These are phyloP conservation scores for Philotrypesis tridentata DNA, from an alignment of 1,140 invertebrate species.

Conservation along the genomic window DNA sequence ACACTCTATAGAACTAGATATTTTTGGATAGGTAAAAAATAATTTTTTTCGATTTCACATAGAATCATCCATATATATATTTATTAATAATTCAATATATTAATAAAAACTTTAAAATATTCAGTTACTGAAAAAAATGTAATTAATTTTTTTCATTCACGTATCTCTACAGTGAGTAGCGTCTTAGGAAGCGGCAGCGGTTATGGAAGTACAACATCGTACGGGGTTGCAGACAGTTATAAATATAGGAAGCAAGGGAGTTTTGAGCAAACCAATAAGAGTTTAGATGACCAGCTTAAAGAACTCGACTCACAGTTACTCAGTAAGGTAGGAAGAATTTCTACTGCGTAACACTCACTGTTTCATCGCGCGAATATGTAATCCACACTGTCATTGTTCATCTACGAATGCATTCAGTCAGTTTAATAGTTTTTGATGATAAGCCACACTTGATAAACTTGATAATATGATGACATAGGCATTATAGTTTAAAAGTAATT, in stretches of 20 bases:
- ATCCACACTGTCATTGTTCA: conserved; percentile 32
- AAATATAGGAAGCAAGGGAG: conserved; percentile 78
- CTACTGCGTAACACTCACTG: conserved; percentile 58
- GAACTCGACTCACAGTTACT: conserved; percentile 84
- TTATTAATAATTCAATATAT: too few relatives aligned
- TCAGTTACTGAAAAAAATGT: not conserved
- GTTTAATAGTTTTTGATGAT: conserved; percentile 17
- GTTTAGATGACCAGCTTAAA: conserved; percentile 87
- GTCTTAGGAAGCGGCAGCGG: conserved; percentile 75
- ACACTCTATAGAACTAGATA: too few relatives aligned
- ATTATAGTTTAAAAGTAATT: conserved; percentile 15
- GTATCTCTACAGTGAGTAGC: conserved; percentile 72
- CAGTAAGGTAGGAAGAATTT: conserved; percentile 79
- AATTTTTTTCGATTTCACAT: too few relatives aligned
- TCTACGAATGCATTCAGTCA: conserved; percentile 29
- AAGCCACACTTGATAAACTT: too few relatives aligned
- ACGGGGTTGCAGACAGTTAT: conserved; percentile 76
- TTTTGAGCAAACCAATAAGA: conserved; percentile 84
- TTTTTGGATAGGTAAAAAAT: too few relatives aligned
- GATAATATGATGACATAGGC: too few relatives aligned
- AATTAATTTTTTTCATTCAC: conserved; percentile 37
- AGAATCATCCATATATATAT: too few relatives aligned
- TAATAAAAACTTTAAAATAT: too few relatives aligned
- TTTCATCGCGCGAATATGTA: conserved; percentile 38
- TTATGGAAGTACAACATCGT: conserved; percentile 77